Evolutionary conservation across 2,113 vertebrate genomes (phyloP), one percentile per base, ranked within the genome.

Genomic region (Willisornis vidua): DNA sequence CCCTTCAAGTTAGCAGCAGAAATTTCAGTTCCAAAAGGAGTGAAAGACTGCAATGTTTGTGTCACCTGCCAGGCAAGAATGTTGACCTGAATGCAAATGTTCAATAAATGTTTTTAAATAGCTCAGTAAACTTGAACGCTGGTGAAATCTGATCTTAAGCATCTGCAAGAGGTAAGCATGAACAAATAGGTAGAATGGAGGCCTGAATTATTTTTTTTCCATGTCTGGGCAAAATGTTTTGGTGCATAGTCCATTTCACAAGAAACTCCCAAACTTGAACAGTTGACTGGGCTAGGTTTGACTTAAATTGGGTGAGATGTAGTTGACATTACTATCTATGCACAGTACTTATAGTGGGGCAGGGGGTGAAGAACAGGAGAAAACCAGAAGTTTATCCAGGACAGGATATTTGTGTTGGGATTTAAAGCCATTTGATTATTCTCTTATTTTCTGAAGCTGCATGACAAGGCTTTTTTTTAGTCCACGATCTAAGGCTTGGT

Each of bases 291-390:
- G 22, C 39, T 77, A 26, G 33, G 24, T 72, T 14, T 7, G 48
- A 18, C 25, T 61, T 58, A 1, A 24, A 15, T 55, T n/a, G 12
- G 55, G 17, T 54, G 43, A 10, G 55, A 43, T 26, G 14, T 63
- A 24, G 15, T 66, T 86, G 23, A 63, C 79, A 29, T 33, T 72
- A 5, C 15, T 52, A 0, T 19, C 3, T 43, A 18, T 1, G 1
- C 73, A 12, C 7, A 8, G 6, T 29, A 6, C 58, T 1, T 22
- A 8, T 63, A 10, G 13, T 3, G 6, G 0, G 0, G 17, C 24
- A 52, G 19, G 6, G 62, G 45, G 5, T 39, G 26, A 70, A 63
- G 45, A 41, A 46, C 9, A 87, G 19, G 25, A 61, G 18, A 37
- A 75, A 58, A 91, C 31, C 20, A 37, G 12, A 71, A 62, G 22